A percentile compares a stretch with the other conserved stretches of the same genome.
These are phyloP conservation scores for Netelia fuscicornis DNA, from an alignment of 2,888 invertebrate species.

Conservation along the genomic window DNA sequence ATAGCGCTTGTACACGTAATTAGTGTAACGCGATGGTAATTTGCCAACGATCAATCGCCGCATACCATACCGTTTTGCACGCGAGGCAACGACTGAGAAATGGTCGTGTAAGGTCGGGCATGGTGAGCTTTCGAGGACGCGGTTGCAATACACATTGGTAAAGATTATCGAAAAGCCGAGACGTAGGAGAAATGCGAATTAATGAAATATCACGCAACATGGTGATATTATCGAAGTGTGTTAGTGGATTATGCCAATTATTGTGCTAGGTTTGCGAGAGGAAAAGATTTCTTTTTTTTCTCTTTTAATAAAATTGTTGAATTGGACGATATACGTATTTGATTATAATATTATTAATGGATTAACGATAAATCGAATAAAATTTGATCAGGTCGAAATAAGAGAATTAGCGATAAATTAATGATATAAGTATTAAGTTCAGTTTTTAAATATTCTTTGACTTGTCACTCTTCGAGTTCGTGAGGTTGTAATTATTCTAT, in stretches of 20 bases:
- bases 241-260: neutral
- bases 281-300: no score
- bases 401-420: no score
- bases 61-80: slow-evolving; percentile 45
- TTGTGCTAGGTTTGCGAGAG: no score
- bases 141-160: slow-evolving; percentile 30
- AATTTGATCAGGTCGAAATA: no score
- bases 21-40: slow-evolving; percentile 62
- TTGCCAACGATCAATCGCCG: slow-evolving; percentile 62
- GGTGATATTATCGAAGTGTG: slow-evolving; percentile 12
- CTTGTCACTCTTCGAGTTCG: no score
- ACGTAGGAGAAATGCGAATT: slow-evolving; percentile 11
- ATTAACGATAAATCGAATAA: neutral
- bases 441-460: no score
- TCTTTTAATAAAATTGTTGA: no score
- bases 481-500: no score
- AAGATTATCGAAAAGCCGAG: slow-evolving; percentile 30
- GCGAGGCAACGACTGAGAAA: slow-evolving; percentile 37
- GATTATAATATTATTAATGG: neutral
- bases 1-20: slow-evolving; percentile 52
- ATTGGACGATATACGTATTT: no score
- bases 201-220: slow-evolving; percentile 24
- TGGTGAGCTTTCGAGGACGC: neutral
- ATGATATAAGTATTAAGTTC: no score
- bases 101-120: slow-evolving; percentile 3